Evolutionary conservation across 2,888 invertebrate species (phyloP).

Genomic region (Trachelus tabidus): DNA sequence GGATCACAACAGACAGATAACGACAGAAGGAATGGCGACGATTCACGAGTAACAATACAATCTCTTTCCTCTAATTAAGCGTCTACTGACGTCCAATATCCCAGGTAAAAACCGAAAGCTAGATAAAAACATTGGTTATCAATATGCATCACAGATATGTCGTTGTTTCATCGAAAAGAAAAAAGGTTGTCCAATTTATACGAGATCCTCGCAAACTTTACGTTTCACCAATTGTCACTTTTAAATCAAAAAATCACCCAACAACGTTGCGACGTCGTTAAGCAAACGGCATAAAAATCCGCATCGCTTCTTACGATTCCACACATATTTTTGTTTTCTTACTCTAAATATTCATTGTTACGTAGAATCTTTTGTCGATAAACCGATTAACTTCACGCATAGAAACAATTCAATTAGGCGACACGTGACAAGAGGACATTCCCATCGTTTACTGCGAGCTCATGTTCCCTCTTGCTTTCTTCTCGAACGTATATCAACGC

Average conservation of each 20-base stretch:
- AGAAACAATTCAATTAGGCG: too few relatives aligned
- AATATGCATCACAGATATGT: slow-evolving; percentile 56
- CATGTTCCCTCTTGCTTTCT: too few relatives aligned
- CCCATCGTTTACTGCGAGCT: too few relatives aligned
- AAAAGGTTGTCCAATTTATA: background rate
- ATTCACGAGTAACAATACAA: background rate
- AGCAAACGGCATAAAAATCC: background rate
- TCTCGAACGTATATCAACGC: too few relatives aligned
- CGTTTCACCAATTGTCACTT: background rate
- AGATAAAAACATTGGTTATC: slow-evolving; percentile 19
- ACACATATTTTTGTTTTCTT: too few relatives aligned
- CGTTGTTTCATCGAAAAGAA: slow-evolving; percentile 43
- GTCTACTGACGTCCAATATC: background rate
- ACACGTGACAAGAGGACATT: too few relatives aligned
- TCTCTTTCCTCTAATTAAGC: background rate
- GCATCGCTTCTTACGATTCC: background rate
- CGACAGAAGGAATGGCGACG: background rate
- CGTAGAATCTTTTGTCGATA: too few relatives aligned
- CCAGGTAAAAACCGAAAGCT: background rate
- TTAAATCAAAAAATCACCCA: too few relatives aligned
- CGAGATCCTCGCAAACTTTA: background rate
- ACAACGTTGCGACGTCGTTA: too few relatives aligned
- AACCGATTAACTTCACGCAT: too few relatives aligned
- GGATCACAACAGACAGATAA: background rate
- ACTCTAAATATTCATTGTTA: too few relatives aligned